phyloP scores from a whole-genome alignment of 2,797 vertebrate genomes.

The Merluccius polli region DNA sequence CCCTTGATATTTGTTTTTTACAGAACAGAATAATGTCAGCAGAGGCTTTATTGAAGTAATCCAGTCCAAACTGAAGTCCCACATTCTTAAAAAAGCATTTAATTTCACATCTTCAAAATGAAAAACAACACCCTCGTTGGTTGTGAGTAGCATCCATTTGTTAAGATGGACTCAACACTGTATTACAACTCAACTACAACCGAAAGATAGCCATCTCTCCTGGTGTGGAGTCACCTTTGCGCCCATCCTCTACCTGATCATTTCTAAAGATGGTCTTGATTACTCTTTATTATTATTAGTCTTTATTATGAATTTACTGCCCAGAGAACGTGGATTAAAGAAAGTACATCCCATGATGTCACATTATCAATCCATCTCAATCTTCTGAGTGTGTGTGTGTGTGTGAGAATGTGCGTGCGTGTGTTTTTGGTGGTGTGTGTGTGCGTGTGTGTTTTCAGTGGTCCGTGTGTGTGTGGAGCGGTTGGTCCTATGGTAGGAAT shows the following conservation, averaged over 20 bases:
- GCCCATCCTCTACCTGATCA: not conserved
- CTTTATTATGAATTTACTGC: constrained; percentile 26
- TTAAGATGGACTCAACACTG: too few species aligned
- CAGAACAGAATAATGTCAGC: not conserved
- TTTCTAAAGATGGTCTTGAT: not conserved
- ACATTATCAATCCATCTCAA: constrained; percentile 27
- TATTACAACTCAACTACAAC: not conserved
- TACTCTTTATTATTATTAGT: constrained; percentile 1
- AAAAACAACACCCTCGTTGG: too few species aligned
- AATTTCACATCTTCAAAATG: too few species aligned
- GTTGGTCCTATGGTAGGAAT: not conserved
- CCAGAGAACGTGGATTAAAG: constrained; percentile 34
- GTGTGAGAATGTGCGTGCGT: too few species aligned
- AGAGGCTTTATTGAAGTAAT: not conserved
- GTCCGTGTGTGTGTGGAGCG: not conserved
- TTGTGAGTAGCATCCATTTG: too few species aligned
- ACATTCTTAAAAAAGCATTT: not conserved
- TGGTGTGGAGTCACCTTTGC: not conserved
- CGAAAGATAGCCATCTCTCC: not conserved
- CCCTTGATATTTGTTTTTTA: not conserved
- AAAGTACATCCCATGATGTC: constrained; percentile 36
- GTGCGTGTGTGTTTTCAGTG: not conserved
- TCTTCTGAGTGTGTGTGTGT: not conserved
- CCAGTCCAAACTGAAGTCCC: not conserved
- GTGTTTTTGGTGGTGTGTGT: not conserved